Evolutionary conservation across 1,140 invertebrate genomes (phyloP), one percentile per base, ranked within the genome.

Genomic region (Diorhabda carinulata): DNA sequence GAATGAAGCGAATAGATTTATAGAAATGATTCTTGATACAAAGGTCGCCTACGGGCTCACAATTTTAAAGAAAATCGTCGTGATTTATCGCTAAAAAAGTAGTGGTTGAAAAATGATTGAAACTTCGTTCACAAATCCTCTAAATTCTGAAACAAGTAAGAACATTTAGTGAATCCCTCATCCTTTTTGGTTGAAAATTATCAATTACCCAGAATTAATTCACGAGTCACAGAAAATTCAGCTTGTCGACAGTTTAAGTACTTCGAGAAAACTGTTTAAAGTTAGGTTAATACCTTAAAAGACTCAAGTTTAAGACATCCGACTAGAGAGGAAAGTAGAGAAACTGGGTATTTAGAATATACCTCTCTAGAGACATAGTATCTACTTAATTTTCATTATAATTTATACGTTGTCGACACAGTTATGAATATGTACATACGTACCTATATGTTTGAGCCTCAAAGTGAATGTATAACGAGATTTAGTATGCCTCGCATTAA

Each of bases 331-430:
- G 47, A 52, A n/a, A 52, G n/a, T 6, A 52, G 47, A 52, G 47
- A 4, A 52, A 52, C 47, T 52, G 6, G 47, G 6, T 8, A 52
- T 6, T 52, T 52, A 25, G 25, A 25, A 25, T 25, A 25, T 25
- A 25, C 25, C 47, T 52, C 47, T 52, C 47, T n/a, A 52, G 47
- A 52, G 47, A 52, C 47, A 52, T 52, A 6, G n/a, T 6, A n/a
- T 52, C 47, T 52, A 52, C 47, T 52, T 52, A 52, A 52, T n/a
- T 52, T 52, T 52, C 47, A 52, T 52, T 52, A 52, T 52, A 52
- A 52, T 52, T 52, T 52, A 52, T 52, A 52, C 47, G 47, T 52
- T 52, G 47, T 52, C 47, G n/a, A 8, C n/a, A 52, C 6, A 52
- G 47, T n/a, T 52, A n/a, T 52, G 47, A 6, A n/a, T 52, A 52